Evolutionary conservation across 2,888 invertebrate genomes (phyloP), one percentile per base, ranked within the genome.

Genomic region (Microplitis manilae): DNA sequence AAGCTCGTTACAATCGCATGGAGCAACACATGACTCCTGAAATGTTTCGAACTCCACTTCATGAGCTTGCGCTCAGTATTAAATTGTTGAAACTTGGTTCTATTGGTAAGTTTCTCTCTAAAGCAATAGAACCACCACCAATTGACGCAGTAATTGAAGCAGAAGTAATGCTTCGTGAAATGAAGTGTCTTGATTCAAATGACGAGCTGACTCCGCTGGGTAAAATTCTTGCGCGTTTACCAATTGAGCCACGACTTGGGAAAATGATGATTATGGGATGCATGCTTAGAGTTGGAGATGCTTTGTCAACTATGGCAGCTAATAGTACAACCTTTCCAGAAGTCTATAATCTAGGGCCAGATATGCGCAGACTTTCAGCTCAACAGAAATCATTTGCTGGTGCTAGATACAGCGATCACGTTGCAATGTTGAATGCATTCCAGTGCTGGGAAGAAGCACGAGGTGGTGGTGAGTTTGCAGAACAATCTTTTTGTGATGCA

Each of bases 81-180:
- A 97, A 98, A 88, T 91, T 99, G 7, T 92, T 99, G 2, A 93
- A 96, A 1, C 92, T 99, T 5, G 99, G 99, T 72, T 93, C 95
- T 38, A 98, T 99, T 86, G 97, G 97, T 0, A 96, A 96, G 89
- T 99, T 99, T 91, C 92, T 99, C 77, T 96, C 97, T 30, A 98
- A 98, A 90, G 96, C 96, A 0, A 95, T 98, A 30, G 98, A 99
- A 88, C 98, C 98, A 0, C 99, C 99, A 61, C 98, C 98, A 15
- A 93, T 98, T 80, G 99, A 99, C 91, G 98, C 98, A 40, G 98
- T 99, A 13, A 98, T 99, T 84, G 99, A 99, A 89, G 98, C 99
- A 0, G 98, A 98, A 91, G 97, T 96, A 64, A 87, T 93, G 79
- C 89, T 94, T 1, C 88, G 90, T 86, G 98, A 98, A 86, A 95